A percentile compares a stretch with the other conserved stretches of the same genome.
These are phyloP conservation scores for Xyrauchen texanus DNA, from an alignment of 2,113 vertebrate species.

Conservation along the genomic window DNA sequence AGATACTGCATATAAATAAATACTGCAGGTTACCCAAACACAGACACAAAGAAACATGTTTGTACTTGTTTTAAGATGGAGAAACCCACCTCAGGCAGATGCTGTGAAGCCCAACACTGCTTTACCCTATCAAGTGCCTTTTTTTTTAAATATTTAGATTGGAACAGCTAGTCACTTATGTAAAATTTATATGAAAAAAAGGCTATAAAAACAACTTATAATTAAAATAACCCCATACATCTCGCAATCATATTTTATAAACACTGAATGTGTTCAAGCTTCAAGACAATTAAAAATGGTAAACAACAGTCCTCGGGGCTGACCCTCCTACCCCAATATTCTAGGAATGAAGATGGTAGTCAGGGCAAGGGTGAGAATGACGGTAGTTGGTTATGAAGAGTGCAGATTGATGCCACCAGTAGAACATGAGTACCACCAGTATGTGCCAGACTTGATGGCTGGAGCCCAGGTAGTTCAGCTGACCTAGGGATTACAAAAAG, in stretches of 20 bases:
- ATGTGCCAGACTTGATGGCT: constrained; percentile 97
- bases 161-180: constrained; percentile 12
- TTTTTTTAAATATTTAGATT: not conserved
- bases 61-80: not conserved
- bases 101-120: constrained; percentile 17
- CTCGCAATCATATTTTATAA: not conserved
- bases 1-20: not conserved
- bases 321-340: not conserved
- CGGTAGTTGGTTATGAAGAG: constrained; percentile 89
- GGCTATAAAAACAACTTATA: not conserved
- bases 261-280: constrained; percentile 11
- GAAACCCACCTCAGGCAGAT: not conserved
- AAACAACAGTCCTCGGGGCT: not conserved
- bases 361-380: constrained; percentile 85
- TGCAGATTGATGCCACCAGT: constrained; percentile 96
- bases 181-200: constrained; percentile 14
- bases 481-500: constrained; percentile 73
- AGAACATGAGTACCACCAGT: constrained; percentile 92
- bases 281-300: constrained; percentile 1
- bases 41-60: not conserved
- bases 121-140: not conserved
- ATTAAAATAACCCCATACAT: not conserved
- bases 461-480: constrained; percentile 95
- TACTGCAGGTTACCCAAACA: constrained; percentile 2
- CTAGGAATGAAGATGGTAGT: constrained; percentile 58